Percentiles rank a stretch among this genome's conserved stretches.
Conservation (phyloP, 2,113 vertebrate species). For the Campylomormyrus numenius region DNA sequence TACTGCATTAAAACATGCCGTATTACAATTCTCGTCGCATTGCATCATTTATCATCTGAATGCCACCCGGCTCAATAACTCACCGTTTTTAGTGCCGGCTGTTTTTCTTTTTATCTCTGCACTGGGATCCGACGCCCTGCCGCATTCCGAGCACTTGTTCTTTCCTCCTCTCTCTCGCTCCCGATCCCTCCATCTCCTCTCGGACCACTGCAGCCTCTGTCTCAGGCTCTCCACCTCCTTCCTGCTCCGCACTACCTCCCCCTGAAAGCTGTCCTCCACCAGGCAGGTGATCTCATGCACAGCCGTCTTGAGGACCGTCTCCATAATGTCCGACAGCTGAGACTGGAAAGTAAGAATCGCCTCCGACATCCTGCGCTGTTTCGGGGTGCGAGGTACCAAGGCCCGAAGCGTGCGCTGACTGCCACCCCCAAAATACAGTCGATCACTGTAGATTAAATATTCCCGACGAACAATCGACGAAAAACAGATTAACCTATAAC, state of each 20-base stretch:
- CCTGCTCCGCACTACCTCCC: slow-evolving; percentile 37
- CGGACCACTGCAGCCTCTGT: slow-evolving; percentile 37
- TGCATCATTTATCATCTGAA: neutral
- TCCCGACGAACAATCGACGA: neutral
- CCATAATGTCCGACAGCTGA: slow-evolving; percentile 43
- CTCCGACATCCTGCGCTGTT: slow-evolving; percentile 10
- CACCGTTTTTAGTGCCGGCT: neutral
- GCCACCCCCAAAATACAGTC: neutral
- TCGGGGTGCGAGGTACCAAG: neutral
- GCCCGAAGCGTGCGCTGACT: neutral
- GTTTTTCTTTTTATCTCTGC: neutral
- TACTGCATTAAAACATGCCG: neutral
- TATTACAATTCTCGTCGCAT: neutral
- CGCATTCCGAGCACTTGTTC: slow-evolving; percentile 29
- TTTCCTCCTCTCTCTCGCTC: slow-evolving; percentile 25
- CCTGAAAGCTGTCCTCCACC: slow-evolving; percentile 42
- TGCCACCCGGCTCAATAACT: neutral
- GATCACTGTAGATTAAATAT: neutral
- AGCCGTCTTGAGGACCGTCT: slow-evolving; percentile 44
- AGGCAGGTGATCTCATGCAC: slow-evolving; percentile 42
- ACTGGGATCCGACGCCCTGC: slow-evolving; percentile 13
- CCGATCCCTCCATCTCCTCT: slow-evolving; percentile 27
- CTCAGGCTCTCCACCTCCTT: slow-evolving; percentile 36
- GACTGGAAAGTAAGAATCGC: slow-evolving; percentile 39
- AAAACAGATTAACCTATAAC: neutral